A percentile compares a stretch with the other conserved stretches of the same genome.
phyloP scores from a whole-genome alignment of 1,140 invertebrate genomes.

The Drosophila nigrodunni region DNA sequence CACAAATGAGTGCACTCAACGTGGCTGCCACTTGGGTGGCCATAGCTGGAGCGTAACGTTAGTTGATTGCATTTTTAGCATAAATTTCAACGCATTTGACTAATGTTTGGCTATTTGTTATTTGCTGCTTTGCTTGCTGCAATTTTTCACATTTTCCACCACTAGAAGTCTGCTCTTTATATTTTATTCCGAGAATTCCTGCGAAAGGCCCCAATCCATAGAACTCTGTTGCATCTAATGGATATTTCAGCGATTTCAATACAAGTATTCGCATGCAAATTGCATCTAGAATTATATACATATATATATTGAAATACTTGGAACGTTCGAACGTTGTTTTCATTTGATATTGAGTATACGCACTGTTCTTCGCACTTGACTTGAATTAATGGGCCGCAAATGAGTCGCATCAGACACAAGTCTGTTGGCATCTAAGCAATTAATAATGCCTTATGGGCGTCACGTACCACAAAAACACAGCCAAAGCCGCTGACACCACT shows the following conservation, averaged over 20 bases:
- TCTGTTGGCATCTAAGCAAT: slow-evolving; percentile 49
- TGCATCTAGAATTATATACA: background rate
- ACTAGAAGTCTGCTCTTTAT: slow-evolving; percentile 4
- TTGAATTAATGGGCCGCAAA: slow-evolving; percentile 7
- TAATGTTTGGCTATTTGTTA: slow-evolving; percentile 78
- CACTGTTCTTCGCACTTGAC: slow-evolving; percentile 32
- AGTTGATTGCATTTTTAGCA: slow-evolving; percentile 83
- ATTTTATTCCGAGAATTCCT: slow-evolving; percentile 19
- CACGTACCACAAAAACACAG: slow-evolving; percentile 50
- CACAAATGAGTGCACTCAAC: slow-evolving; percentile 56
- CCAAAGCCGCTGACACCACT: slow-evolving; percentile 22
- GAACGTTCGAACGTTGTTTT: slow-evolving; percentile 4
- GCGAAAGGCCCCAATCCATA: background rate
- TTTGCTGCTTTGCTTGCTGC: slow-evolving; percentile 41
- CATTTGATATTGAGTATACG: slow-evolving; percentile 70
- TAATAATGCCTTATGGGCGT: slow-evolving; percentile 66
- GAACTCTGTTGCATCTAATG: slow-evolving; percentile 50
- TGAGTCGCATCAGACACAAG: background rate
- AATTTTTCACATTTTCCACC: slow-evolving; percentile 61
- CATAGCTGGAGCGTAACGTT: slow-evolving; percentile 73
- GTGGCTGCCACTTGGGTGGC: slow-evolving; percentile 68
- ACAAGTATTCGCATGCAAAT: slow-evolving; percentile 23
- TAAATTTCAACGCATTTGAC: slow-evolving; percentile 83
- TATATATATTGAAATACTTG: background rate
- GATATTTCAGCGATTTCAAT: slow-evolving; percentile 39